Evolutionary conservation across 2,113 vertebrate genomes (phyloP).

Genomic region (Lepus timidus): DNA sequence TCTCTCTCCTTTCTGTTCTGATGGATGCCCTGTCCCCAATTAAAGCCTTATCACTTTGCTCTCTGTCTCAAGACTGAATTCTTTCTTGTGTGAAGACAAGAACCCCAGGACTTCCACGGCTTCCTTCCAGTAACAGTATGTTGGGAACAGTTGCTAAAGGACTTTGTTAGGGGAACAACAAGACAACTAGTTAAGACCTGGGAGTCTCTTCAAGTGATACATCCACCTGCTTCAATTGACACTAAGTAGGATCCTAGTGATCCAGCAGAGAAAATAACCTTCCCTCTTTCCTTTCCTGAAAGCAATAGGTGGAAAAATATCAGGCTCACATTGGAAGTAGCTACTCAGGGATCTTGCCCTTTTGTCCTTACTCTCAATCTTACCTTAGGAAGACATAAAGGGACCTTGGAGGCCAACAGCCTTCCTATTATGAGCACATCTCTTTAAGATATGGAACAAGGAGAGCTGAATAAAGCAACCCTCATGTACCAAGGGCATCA

Average conservation of each 20-base stretch:
- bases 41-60: too few species aligned
- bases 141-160: not conserved
- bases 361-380: constrained; percentile 34
- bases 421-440: not conserved
- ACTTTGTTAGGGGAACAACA: not conserved
- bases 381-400: constrained; percentile 10
- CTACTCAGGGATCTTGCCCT: not conserved
- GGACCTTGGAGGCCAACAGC: not conserved
- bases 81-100: too few species aligned
- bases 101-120: too few species aligned
- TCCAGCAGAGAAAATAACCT: not conserved
- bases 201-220: not conserved
- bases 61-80: too few species aligned
- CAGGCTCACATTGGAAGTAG: not conserved
- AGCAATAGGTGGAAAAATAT: constrained; percentile 42
- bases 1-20: too few species aligned
- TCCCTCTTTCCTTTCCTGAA: constrained; percentile 16
- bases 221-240: not conserved
- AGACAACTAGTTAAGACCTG: not conserved
- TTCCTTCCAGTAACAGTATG: not conserved
- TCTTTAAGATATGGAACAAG: not conserved
- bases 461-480: not conserved
- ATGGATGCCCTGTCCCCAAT: too few species aligned
- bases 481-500: constrained; percentile 44
- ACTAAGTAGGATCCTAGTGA: constrained; percentile 14